A percentile compares a stretch with the other conserved stretches of the same genome.
phyloP scores from a whole-genome alignment of 2,113 vertebrate genomes.

The Chionodraco myersi region DNA sequence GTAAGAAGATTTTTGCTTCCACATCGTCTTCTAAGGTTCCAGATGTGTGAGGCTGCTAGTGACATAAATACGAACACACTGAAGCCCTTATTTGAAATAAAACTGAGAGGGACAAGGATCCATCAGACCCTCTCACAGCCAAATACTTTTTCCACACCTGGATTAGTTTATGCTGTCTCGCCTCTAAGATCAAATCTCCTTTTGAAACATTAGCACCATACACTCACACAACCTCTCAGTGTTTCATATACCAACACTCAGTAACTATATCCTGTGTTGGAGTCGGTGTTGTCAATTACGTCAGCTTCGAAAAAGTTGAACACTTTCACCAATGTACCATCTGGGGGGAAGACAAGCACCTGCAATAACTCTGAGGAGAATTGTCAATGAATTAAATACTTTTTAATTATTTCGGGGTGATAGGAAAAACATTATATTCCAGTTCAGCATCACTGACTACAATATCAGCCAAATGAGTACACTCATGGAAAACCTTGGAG shows the following conservation, averaged over 20 bases:
- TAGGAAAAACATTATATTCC: not conserved
- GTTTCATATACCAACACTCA: slow-evolving; percentile 25
- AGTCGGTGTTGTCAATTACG: slow-evolving; percentile 36
- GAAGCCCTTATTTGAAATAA: slow-evolving; percentile 25
- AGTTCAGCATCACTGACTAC: not conserved
- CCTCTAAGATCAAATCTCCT: slow-evolving; percentile 39
- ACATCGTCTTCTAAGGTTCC: slow-evolving; percentile 66
- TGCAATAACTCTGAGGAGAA: slow-evolving; percentile 8
- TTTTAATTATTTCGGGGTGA: not conserved
- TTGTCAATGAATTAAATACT: slow-evolving; percentile 5
- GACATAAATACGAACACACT: slow-evolving; percentile 39
- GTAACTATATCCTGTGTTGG: slow-evolving; percentile 50
- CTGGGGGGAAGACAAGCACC: slow-evolving; percentile 31
- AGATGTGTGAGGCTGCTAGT: slow-evolving; percentile 61
- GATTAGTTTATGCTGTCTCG: slow-evolving; percentile 65
- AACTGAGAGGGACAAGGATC: slow-evolving; percentile 7
- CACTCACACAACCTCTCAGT: slow-evolving; percentile 19
- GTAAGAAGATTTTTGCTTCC: slow-evolving; percentile 59
- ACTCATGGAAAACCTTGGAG: slow-evolving; percentile 12
- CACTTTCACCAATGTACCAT: slow-evolving; percentile 29
- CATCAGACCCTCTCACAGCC: slow-evolving; percentile 11
- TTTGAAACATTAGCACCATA: slow-evolving; percentile 41
- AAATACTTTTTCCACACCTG: slow-evolving; percentile 62
- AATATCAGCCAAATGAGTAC: not conserved
- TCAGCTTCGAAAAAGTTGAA: slow-evolving; percentile 29